Percentiles rank a stretch among this genome's conserved stretches.
Evolutionary conservation across 2,797 vertebrate species (phyloP).

Genomic region (Acanthopagrus latus): DNA sequence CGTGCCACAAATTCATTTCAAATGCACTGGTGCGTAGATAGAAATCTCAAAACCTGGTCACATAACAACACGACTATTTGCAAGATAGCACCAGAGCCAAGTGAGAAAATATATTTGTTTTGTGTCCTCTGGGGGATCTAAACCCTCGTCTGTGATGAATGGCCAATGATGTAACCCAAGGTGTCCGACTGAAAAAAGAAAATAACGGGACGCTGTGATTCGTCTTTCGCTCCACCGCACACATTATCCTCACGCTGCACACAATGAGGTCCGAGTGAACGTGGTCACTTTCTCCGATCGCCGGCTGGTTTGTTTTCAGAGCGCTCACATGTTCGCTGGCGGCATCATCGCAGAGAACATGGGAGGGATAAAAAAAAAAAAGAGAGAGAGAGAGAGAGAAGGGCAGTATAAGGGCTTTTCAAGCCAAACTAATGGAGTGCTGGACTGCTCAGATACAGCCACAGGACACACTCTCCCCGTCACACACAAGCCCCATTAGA

Average conservation of each 20-base stretch:
- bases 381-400: slow-evolving; percentile 39
- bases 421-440: slow-evolving; percentile 66
- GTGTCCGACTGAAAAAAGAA: slow-evolving; percentile 21
- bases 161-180: slow-evolving; percentile 2
- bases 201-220: neutral
- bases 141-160: neutral
- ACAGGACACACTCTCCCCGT: slow-evolving; percentile 45
- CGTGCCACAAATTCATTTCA: neutral
- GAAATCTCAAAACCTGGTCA: neutral
- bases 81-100: neutral
- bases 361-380: neutral
- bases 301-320: slow-evolving; percentile 1
- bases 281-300: neutral
- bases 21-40: neutral
- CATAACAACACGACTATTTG: neutral
- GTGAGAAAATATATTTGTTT: neutral
- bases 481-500: slow-evolving; percentile 59
- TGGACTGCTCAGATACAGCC: slow-evolving; percentile 67
- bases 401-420: slow-evolving; percentile 68
- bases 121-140: neutral
- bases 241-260: neutral
- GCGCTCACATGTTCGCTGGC: slow-evolving; percentile 35
- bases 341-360: slow-evolving; percentile 27
- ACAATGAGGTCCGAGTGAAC: neutral
- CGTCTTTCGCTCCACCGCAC: neutral